Evolutionary conservation across 2,797 vertebrate species (phyloP).

Genomic region (Pangasius mekongensis): DNA sequence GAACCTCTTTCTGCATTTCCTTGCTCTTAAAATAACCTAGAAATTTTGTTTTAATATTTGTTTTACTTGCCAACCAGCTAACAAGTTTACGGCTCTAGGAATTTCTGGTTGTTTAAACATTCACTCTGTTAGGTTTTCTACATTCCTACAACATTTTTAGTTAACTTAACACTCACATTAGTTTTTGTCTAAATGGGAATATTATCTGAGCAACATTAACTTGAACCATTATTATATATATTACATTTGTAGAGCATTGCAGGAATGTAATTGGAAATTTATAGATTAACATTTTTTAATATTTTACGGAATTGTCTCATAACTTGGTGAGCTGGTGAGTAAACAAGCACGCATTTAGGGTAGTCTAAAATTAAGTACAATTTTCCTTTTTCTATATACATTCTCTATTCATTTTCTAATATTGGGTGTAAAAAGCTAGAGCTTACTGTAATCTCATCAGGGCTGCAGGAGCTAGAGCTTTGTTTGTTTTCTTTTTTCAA

Average conservation of each 20-base stretch:
- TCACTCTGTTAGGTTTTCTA: not conserved
- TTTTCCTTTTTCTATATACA: not conserved
- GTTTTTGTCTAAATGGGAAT: not conserved
- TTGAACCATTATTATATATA: not conserved
- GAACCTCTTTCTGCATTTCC: conserved; percentile 20
- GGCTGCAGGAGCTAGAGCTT: conserved; percentile 26
- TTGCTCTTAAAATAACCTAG: conserved; percentile 15
- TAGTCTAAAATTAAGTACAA: not conserved
- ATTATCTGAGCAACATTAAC: not conserved
- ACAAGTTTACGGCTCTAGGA: no score
- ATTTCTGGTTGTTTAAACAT: not conserved
- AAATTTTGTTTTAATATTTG: not conserved
- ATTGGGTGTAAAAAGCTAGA: not conserved
- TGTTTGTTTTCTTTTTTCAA: conserved; percentile 19
- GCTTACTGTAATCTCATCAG: conserved; percentile 36
- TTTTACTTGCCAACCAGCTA: not conserved
- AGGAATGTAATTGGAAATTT: not conserved
- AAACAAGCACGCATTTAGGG: not conserved
- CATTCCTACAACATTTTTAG: not conserved
- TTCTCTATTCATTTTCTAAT: not conserved
- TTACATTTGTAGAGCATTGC: not conserved
- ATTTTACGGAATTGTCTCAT: not conserved
- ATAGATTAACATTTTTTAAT: not conserved
- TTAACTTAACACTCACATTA: not conserved
- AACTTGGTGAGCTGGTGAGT: not conserved